Evolutionary conservation across 2,113 vertebrate genomes (phyloP), one percentile per base, ranked within the genome.

Genomic region (Protomyctophum bolini): DNA sequence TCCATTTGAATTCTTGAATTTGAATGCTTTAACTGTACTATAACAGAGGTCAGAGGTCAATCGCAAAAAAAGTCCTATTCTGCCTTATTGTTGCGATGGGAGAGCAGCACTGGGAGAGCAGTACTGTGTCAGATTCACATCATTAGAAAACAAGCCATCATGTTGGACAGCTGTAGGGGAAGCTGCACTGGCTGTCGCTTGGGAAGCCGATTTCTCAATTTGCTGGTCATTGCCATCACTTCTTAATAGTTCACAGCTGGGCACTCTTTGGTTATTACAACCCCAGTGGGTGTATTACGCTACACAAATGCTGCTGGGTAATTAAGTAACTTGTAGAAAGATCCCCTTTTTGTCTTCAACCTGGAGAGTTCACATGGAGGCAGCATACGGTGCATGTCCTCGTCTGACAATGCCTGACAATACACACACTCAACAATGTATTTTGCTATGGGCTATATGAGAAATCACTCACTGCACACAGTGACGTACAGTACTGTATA

Each of bases 191-290:
- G 66, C 72, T 82, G 72, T 68, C 75, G 60, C 54, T 74, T 65
- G 71, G 71, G 70, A 81, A 64, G 77, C 75, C 77, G 73, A 83
- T 86, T 88, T 89, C 79, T 82, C 81, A 80, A 87, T 80, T 73
- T 75, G 74, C 74, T 77, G 82, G 88, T 87, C 83, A 85, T 87
- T 68, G 70, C 70, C 70, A 64, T 81, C 61, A 58, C 66, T 71
- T 86, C 81, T 87, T 88, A 90, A 91, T 90, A 75, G 84, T 89
- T 86, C 86, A 86, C 91, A 92, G 88, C 88, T 91, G 89, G 83
- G 54, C 73, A 82, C 79, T 89, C 73, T 73, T 77, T 58, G 83
- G 78, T 83, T 84, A 87, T 91, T 87, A 83, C 85, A 79, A 74
- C 81, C 81, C 79, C 84, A 79, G 80, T 90, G 80, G 82, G 80